A percentile compares a stretch with the other conserved stretches of the same genome.
phyloP scores from a whole-genome alignment of 1,140 invertebrate genomes.

The Battus philenor region DNA sequence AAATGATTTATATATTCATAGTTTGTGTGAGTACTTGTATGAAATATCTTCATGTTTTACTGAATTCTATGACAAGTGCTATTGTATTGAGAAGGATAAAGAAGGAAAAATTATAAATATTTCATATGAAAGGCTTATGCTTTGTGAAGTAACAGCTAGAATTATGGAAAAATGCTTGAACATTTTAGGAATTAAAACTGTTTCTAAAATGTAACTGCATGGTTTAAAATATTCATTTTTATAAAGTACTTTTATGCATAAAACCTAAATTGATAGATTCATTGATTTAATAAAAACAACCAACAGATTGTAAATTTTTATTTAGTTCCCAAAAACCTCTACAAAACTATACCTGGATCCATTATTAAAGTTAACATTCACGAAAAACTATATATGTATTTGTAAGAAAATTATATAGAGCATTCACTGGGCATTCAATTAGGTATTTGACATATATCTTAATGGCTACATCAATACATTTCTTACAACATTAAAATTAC shows the following conservation, averaged over 20 bases:
- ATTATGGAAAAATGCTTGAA: constrained; percentile 92
- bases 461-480: constrained; percentile 26
- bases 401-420: constrained; percentile 26
- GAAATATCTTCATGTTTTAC: constrained; percentile 94
- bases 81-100: constrained; percentile 96
- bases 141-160: constrained; percentile 94
- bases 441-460: constrained; percentile 20
- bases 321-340: constrained; percentile 70
- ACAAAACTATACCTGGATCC: constrained; percentile 71
- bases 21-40: constrained; percentile 96
- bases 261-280: neutral
- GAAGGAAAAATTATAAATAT: constrained; percentile 87
- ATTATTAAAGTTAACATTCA: constrained; percentile 61
- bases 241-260: constrained; percentile 15
- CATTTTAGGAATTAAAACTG: constrained; percentile 94
- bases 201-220: constrained; percentile 89
- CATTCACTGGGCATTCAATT: constrained; percentile 22
- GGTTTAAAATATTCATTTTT: constrained; percentile 17
- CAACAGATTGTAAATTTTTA: constrained; percentile 55
- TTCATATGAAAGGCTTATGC: constrained; percentile 89
- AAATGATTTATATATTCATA: constrained; percentile 91
- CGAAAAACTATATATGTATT: constrained; percentile 35
- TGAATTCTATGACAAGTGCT: constrained; percentile 99
- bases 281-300: constrained; percentile 28
- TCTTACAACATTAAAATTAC: constrained; percentile 23